Evolutionary conservation across 2,888 invertebrate species (phyloP), one percentile per base, ranked within the genome.

Genomic region (Hydriomena furcata): DNA sequence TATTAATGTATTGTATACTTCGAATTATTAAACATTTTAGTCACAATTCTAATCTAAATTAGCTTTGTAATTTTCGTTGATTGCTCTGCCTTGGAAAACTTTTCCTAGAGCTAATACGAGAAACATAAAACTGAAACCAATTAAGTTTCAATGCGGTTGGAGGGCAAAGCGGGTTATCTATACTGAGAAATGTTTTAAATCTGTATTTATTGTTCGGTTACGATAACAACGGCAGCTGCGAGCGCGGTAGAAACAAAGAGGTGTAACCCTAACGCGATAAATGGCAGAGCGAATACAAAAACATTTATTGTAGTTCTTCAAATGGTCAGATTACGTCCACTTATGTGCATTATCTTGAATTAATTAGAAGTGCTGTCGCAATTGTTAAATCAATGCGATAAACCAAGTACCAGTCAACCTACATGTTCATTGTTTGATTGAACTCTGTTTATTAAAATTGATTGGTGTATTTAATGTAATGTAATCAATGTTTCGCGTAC

Each of bases 161-260:
- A 73, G 62, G 65, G 68, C 63, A 56, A 55, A 69, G 61, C 66
- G 65, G 76, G 76, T 80, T 83, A 84, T 84, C 82, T 78, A 51
- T 68, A 71, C 72, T 57, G 70, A 73, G 79, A 78, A 84, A 64
- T 80, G 76, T 82, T 83, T 82, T 76, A 79, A 84, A 83, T 82
- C 73, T 66, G 71, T 57, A 55, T 82, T 84, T 85, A 84, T 82
- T 84, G 79, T 79, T 78, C 64, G 65, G 63, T 56, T 37, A 66
- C 81, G 88, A 90, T 89, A 90, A 87, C 76, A 67, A 70, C 75
- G 46, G 77, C 88, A 88, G 87, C 87, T 89, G 88, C 82, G 67
- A 21, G 21, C 76, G 73, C 73, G 68, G 75, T 64, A 62, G 76
- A 83, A 61, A 88, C 88, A 89, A 88, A 88, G 87, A 78, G 68